Evolutionary conservation across 2,888 invertebrate genomes (phyloP).

Genomic region (Conistra vaccinii): DNA sequence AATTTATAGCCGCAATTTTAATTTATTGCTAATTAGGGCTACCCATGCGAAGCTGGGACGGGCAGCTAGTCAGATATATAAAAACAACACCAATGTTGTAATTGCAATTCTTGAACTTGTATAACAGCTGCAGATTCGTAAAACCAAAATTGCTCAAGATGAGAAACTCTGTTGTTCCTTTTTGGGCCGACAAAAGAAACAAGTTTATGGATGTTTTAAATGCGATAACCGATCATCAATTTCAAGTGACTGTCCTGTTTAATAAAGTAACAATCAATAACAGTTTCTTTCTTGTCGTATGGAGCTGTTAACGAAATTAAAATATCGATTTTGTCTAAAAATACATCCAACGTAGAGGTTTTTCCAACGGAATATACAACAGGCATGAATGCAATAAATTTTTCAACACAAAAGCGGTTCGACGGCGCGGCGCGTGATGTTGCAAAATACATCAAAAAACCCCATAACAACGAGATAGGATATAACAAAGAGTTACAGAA

Average conservation of each 20-base stretch:
- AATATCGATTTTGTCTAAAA: slow-evolving; percentile 28
- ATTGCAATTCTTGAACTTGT: slow-evolving; percentile 2
- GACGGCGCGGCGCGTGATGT: slow-evolving; percentile 31
- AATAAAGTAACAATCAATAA: slow-evolving; percentile 2
- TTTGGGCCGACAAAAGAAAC: not conserved
- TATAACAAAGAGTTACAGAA: slow-evolving; percentile 25
- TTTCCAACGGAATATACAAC: not conserved
- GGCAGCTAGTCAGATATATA: no score
- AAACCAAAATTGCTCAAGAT: slow-evolving; percentile 19
- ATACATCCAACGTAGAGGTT: not conserved
- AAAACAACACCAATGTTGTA: not conserved
- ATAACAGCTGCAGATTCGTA: not conserved
- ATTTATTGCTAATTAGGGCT: no score
- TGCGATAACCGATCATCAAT: not conserved
- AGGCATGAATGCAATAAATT: slow-evolving; percentile 14
- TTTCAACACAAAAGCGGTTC: slow-evolving; percentile 14
- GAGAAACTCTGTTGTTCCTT: slow-evolving; percentile 15
- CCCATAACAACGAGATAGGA: slow-evolving; percentile 9
- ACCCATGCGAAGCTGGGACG: no score
- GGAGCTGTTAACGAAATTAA: slow-evolving; percentile 28
- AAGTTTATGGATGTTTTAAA: not conserved
- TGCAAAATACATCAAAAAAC: slow-evolving; percentile 27
- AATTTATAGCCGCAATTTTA: no score
- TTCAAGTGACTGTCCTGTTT: slow-evolving; percentile 1
- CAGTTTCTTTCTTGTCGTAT: not conserved